A percentile compares a stretch with the other conserved stretches of the same genome.
These are phyloP conservation scores for Neodiprion lecontei DNA, from an alignment of 1,140 invertebrate genomes.

Conservation along the genomic window DNA sequence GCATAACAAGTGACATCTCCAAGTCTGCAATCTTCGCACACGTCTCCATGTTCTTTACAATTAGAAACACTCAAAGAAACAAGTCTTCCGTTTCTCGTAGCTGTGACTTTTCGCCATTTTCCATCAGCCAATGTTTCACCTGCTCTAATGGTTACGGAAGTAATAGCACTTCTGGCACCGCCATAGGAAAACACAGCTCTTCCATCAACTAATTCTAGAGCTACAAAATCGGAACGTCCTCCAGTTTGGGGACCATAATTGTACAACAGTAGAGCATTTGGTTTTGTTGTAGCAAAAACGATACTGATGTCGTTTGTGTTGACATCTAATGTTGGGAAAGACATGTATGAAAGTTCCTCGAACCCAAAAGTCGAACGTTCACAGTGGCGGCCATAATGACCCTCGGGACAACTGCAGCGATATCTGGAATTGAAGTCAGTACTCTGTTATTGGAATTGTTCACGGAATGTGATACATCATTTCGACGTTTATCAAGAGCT, in stretches of 20 bases:
- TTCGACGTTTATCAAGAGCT: not conserved
- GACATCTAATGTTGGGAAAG: constrained; percentile 82
- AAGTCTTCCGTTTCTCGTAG: constrained; percentile 85
- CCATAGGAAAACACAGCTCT: constrained; percentile 89
- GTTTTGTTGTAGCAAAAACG: constrained; percentile 89
- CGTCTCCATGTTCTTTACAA: constrained; percentile 84
- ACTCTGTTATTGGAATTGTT: constrained; percentile 18
- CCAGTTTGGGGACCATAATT: constrained; percentile 88
- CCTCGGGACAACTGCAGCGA: constrained; percentile 85
- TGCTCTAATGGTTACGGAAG: constrained; percentile 72
- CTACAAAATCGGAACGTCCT: constrained; percentile 90
- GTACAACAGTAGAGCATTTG: constrained; percentile 85
- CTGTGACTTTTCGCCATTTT: constrained; percentile 90
- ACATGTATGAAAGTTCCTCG: constrained; percentile 86
- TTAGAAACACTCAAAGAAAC: constrained; percentile 82
- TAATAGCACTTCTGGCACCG: constrained; percentile 84
- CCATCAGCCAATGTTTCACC: constrained; percentile 80
- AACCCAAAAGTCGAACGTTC: constrained; percentile 91
- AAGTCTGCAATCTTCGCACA: constrained; percentile 84
- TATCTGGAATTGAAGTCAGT: constrained; percentile 58
- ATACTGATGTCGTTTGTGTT: constrained; percentile 91
- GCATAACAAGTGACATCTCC: constrained; percentile 82
- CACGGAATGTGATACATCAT: not conserved
- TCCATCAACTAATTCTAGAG: constrained; percentile 85
- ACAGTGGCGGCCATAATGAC: constrained; percentile 89